Evolutionary conservation across 2,888 invertebrate species (phyloP).

Genomic region (Ichneumoninae sp.): DNA sequence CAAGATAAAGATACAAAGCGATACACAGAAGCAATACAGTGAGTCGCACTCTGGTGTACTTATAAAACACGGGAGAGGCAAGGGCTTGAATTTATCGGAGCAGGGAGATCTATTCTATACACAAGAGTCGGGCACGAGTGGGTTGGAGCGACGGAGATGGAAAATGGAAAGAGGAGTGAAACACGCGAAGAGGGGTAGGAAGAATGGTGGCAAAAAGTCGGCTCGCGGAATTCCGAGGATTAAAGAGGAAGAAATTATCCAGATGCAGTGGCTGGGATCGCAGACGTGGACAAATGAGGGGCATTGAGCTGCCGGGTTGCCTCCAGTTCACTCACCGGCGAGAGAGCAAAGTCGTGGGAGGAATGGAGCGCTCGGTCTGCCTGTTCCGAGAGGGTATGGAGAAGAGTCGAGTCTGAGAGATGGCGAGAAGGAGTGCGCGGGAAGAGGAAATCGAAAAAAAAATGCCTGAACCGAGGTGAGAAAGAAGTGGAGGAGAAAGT

Average conservation of each 20-base stretch:
- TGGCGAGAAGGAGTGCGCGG: neutral
- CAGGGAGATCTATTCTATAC: slow-evolving; percentile 20
- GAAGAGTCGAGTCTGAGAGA: slow-evolving; percentile 50
- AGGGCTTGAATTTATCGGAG: slow-evolving; percentile 17
- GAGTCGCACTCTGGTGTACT: neutral
- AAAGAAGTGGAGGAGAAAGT: slow-evolving; percentile 40
- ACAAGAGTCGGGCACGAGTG: neutral
- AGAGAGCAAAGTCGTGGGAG: slow-evolving; percentile 47
- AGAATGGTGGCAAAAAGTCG: slow-evolving; percentile 46
- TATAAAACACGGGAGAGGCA: neutral
- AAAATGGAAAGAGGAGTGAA: slow-evolving; percentile 24
- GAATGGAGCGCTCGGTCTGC: slow-evolving; percentile 18
- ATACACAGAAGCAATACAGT: slow-evolving; percentile 3
- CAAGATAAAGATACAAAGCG: neutral
- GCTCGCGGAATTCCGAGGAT: slow-evolving; percentile 65
- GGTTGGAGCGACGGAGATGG: slow-evolving; percentile 15
- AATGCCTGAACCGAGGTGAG: slow-evolving; percentile 40
- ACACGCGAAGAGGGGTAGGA: slow-evolving; percentile 41
- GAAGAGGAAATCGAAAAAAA: slow-evolving; percentile 40
- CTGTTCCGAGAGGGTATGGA: slow-evolving; percentile 41
- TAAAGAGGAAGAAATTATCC: slow-evolving; percentile 78
- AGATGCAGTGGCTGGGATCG: slow-evolving; percentile 71
- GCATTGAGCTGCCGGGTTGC: slow-evolving; percentile 68
- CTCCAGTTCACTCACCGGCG: slow-evolving; percentile 40
- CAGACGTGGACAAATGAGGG: slow-evolving; percentile 78